phyloP scores from a whole-genome alignment of 2,113 vertebrate species.

The Halcyon senegalensis region DNA sequence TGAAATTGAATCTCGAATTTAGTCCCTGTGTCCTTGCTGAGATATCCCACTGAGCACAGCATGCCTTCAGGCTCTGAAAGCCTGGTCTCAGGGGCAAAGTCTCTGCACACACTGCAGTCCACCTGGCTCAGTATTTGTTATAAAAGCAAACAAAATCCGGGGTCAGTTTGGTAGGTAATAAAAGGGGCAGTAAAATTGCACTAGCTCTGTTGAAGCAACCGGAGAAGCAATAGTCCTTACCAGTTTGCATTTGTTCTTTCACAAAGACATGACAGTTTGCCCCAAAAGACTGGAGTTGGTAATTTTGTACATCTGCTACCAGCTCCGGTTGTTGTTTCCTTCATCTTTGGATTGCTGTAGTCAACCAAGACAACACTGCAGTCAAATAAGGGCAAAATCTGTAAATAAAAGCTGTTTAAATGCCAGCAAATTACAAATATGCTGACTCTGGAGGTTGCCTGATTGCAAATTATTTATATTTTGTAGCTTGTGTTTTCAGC shows the following conservation, averaged over 20 bases:
- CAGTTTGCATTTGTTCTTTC: not conserved
- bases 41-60: not conserved
- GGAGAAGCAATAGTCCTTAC: not conserved
- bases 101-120: not conserved
- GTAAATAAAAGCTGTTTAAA: not conserved
- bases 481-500: not conserved
- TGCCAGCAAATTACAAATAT: not conserved
- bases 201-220: not conserved
- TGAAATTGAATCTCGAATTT: not conserved
- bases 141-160: not conserved
- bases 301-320: not conserved
- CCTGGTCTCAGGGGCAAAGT: not conserved
- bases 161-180: not conserved
- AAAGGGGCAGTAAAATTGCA: not conserved
- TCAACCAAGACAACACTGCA: fast-evolving
- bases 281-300: not conserved
- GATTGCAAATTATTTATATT: slow-evolving; percentile 17
- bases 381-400: not conserved
- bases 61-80: not conserved
- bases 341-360: not conserved
- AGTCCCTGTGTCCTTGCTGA: not conserved
- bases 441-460: not conserved
- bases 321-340: not conserved
- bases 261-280: not conserved
- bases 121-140: not conserved